Evolutionary conservation across 2,797 vertebrate species (phyloP), one percentile per base, ranked within the genome.

Genomic region (Pampus argenteus): DNA sequence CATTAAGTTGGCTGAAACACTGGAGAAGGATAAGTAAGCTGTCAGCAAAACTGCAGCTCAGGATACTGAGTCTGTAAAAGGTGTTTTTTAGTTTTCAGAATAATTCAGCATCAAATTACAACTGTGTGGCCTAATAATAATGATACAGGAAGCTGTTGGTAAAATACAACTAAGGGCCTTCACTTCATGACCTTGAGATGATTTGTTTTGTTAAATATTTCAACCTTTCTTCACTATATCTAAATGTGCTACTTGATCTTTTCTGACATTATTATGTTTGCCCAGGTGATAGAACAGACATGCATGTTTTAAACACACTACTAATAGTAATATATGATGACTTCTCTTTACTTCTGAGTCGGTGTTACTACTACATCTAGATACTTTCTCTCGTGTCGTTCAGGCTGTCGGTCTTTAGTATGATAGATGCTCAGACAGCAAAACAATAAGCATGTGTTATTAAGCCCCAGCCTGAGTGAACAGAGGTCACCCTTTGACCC

Each of bases 391-490:
- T 68, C 14, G 10, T 8, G 5, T 67, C 51, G 74, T 54, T 79
- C 64, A 54, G 62, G 15, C 81, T 73, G 82, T 81, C 78, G 74
- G 26, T 63, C n/a, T 73, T 60, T 54, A 42, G 7, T 4, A 6
- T 86, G 79, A 82, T 74, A 13, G 73, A 89, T 79, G 66, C 55
- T 59, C 50, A 56, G 59, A 58, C 60, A 48, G 31, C 3, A 23
- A 81, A 82, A 84, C 82, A 69, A 70, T 83, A 75, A 71, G 69
- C 66, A 61, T 71, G 67, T 87, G 58, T 88, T 81, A 90, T 87
- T 84, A 84, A 84, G 71, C 25, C 57, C 58, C 73, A 50, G 50
- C 34, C 44, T 81, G 71, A 80, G 65, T 66, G 74, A 77, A 18
- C 86, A 55, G 62, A 76, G 81, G 84, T 88, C 84, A 62, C 58